Evolutionary conservation across 2,888 invertebrate species (phyloP).

Genomic region (Calliopum simillimum): DNA sequence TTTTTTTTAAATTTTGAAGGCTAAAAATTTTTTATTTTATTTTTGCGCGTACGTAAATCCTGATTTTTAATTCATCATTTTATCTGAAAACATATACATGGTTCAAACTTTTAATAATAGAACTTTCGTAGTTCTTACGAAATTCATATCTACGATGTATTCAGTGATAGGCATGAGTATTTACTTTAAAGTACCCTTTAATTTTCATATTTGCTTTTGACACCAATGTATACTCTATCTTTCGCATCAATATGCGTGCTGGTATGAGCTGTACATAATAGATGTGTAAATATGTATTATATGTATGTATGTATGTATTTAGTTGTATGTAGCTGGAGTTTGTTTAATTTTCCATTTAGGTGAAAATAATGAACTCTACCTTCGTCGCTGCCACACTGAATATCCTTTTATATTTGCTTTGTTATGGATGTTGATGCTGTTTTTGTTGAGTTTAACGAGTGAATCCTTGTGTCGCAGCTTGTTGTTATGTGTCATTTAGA

Average conservation of each 20-base stretch:
- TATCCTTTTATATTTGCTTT: slow-evolving; percentile 9
- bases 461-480: neutral
- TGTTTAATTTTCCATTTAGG: slow-evolving; percentile 43
- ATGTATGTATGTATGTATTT: no score
- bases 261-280: no score
- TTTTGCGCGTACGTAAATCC: slow-evolving; percentile 10
- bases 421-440: slow-evolving; percentile 1
- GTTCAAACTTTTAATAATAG: no score
- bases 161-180: no score
- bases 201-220: no score
- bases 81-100: no score
- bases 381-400: neutral
- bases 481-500: slow-evolving; percentile 10
- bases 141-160: no score
- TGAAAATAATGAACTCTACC: slow-evolving; percentile 43
- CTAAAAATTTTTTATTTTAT: neutral
- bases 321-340: slow-evolving; percentile 26
- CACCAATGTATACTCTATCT: no score
- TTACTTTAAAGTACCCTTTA: no score
- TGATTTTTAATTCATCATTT: neutral
- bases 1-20: neutral
- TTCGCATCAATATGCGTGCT: no score
- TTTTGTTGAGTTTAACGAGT: neutral
- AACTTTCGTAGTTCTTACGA: no score
- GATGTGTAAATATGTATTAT: no score